Evolutionary conservation across 2,797 vertebrate genomes (phyloP), one percentile per base, ranked within the genome.

Genomic region (Meriones psammophilus): DNA sequence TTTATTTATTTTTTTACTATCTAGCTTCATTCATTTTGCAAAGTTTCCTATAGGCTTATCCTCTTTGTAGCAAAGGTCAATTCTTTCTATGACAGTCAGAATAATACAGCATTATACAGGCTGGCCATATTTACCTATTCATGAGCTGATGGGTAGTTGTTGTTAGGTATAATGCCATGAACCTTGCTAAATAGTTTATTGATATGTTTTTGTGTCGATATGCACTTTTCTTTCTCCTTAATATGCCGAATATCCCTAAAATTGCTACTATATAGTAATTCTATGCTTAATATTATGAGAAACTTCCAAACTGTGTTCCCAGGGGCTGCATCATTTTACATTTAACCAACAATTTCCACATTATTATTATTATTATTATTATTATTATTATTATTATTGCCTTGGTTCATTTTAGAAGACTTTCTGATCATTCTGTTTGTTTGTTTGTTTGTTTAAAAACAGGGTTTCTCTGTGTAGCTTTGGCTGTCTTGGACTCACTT

Each of bases 251-350:
- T 0, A 62, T 8, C 17, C 68, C 42, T 66, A 33, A n/a, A 85
- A n/a, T 85, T 77, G 20, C 68, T n/a, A 18, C 22, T 42, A 46
- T 12, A 36, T 24, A 26, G 24, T 28, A 79, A 76, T 46, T 94
- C 71, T 92, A n/a, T 50, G 28, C 83, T 84, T 84, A 85, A 84
- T 50, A 64, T 68, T 74, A 50, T 74, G 71, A 76, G 69, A 30
- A 54, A n/a, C 58, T 85, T 83, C 6, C 28, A 68, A 83, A 74
- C 18, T 60, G 4, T 71, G 64, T 68, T 78, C 56, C 79, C 62
- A 36, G 58, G 28, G n/a, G 30, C 28, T 89, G 14, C 5, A 50
- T 39, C 56, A 88, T 64, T 77, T 81, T 58, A 66, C 13, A 36
- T 9, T 28, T 46, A 74, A 78, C n/a, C 50, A 39, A 88, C 22